These are phyloP conservation scores for Hippocampus comes DNA, from an alignment of 2,113 vertebrate genomes.

Conservation along the genomic window DNA sequence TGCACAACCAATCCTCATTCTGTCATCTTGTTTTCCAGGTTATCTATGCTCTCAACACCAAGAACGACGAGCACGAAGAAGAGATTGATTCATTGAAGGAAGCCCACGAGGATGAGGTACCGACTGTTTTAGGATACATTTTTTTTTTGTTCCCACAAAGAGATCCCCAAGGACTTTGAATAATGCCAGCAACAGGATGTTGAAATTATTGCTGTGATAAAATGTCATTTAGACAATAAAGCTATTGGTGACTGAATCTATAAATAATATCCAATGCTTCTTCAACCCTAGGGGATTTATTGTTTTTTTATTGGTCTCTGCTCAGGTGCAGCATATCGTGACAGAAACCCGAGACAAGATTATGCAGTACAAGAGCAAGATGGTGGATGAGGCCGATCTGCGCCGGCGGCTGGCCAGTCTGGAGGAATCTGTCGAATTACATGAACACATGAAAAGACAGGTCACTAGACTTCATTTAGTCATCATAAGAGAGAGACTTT, in stretches of 20 bases:
- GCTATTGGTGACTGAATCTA: background rate
- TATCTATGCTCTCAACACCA: slow-evolving; percentile 97
- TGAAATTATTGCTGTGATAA: background rate
- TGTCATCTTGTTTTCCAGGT: slow-evolving; percentile 73
- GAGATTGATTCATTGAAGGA: slow-evolving; percentile 91
- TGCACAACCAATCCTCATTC: background rate
- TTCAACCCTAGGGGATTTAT: background rate
- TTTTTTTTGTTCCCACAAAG: background rate
- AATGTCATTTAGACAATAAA: background rate
- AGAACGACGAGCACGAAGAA: slow-evolving; percentile 95
- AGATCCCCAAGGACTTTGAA: background rate
- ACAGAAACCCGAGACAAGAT: slow-evolving; percentile 95
- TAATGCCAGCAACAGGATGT: background rate
- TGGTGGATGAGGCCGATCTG: slow-evolving; percentile 88
- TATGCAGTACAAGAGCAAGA: slow-evolving; percentile 88
- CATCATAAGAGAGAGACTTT: background rate
- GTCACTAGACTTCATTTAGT: slow-evolving; percentile 21
- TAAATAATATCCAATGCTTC: background rate
- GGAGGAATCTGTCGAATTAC: slow-evolving; percentile 90
- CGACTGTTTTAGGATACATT: background rate
- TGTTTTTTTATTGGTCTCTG: background rate
- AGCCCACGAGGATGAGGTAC: slow-evolving; percentile 91
- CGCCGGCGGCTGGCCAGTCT: slow-evolving; percentile 85
- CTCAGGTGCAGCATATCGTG: slow-evolving; percentile 84
- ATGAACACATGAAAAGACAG: slow-evolving; percentile 91